A percentile compares a stretch with the other conserved stretches of the same genome.
These are phyloP conservation scores for Rhingia rostrata DNA, from an alignment of 2,888 invertebrate genomes.

Conservation along the genomic window DNA sequence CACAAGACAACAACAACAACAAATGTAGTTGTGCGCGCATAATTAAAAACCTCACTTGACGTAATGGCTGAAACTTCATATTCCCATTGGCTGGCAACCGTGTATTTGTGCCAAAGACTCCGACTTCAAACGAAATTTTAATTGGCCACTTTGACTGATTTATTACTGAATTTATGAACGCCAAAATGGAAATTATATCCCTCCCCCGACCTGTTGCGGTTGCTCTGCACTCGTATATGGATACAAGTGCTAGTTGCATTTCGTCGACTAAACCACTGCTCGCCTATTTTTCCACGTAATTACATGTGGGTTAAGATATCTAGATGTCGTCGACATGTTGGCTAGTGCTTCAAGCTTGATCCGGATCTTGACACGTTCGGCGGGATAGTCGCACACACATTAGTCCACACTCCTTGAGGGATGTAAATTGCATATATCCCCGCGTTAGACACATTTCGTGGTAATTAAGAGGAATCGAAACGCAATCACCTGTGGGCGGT, in stretches of 20 bases:
- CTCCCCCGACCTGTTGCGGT: conserved; percentile 8
- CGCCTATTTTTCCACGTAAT: conserved; percentile 32
- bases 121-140: conserved; percentile 69
- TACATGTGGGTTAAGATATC: conserved; percentile 58
- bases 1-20: conserved; percentile 16
- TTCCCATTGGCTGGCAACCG: conserved; percentile 42
- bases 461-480: conserved; percentile 70
- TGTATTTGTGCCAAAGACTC: conserved; percentile 24
- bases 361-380: conserved; percentile 69
- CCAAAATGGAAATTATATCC: conserved; percentile 64
- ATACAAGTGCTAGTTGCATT: too few relatives aligned
- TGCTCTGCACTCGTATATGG: not conserved
- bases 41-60: conserved; percentile 45
- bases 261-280: conserved; percentile 9
- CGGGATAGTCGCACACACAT: conserved; percentile 43
- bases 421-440: conserved; percentile 18
- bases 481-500: conserved; percentile 63
- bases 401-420: conserved; percentile 56
- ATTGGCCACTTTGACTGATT: conserved; percentile 75
- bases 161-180: conserved; percentile 73
- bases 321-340: conserved; percentile 53
- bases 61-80: conserved; percentile 40
- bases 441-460: conserved; percentile 11
- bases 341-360: conserved; percentile 52
- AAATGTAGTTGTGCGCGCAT: conserved; percentile 32